phyloP scores from a whole-genome alignment of 2,888 invertebrate species.

The Sicus ferrugineus region DNA sequence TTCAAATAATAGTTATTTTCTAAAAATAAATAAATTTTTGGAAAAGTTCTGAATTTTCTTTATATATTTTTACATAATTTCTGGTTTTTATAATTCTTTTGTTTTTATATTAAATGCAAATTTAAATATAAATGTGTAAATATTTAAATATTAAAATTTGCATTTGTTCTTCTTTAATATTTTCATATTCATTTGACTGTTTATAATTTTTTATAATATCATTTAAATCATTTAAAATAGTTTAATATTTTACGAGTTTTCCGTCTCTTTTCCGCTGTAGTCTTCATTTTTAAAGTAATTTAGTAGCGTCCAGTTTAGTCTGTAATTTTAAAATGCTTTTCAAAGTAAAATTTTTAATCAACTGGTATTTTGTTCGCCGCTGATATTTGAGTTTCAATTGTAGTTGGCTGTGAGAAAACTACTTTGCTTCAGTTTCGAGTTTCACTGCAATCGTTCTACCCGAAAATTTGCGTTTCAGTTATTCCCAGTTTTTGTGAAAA shows the following conservation, averaged over 20 bases:
- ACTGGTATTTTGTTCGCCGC: no score
- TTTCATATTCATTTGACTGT: neutral
- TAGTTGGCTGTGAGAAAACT: no score
- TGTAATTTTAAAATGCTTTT: no score
- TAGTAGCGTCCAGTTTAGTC: no score
- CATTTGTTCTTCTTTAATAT: neutral
- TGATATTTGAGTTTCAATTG: no score
- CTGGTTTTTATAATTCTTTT: no score
- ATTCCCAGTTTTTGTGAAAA: neutral
- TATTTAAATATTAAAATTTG: neutral
- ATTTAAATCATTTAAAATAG: neutral
- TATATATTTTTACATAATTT: neutral
- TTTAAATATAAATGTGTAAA: no score
- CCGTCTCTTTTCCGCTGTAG: neutral
- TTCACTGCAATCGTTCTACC: no score
- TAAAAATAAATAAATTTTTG: neutral
- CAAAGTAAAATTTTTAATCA: no score
- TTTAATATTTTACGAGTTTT: neutral
- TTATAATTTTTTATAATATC: no score
- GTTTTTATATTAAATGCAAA: no score
- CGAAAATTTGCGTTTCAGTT: neutral
- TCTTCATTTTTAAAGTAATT: neutral
- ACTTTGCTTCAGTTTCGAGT: no score
- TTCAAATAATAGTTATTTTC: neutral
- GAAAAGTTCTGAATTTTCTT: neutral